A percentile compares a stretch with the other conserved stretches of the same genome.
phyloP scores from a whole-genome alignment of 2,797 vertebrate genomes.

The Phataginus tetradactyla region DNA sequence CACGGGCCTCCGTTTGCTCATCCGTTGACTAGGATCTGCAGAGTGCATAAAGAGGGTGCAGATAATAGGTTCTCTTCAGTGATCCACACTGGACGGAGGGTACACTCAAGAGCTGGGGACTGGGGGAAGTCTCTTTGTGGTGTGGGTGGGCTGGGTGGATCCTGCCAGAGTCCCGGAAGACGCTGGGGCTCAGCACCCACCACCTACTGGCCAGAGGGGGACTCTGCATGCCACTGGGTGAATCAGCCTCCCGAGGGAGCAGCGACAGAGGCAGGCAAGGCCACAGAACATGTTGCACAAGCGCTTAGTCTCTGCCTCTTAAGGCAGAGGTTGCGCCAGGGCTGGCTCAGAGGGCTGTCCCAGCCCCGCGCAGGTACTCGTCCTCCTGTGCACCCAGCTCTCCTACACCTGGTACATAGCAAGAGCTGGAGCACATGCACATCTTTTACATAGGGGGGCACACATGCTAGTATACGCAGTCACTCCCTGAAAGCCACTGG shows the following conservation, averaged over 20 bases:
- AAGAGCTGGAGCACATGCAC: not conserved
- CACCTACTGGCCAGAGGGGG: not conserved
- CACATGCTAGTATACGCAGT: not conserved
- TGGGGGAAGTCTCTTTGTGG: fast-evolving
- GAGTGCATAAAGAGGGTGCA: fast-evolving
- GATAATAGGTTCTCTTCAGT: not conserved
- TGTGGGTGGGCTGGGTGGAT: not conserved
- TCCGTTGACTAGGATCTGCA: not conserved
- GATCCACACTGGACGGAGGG: not conserved
- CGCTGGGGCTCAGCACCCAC: not conserved
- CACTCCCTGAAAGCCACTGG: not conserved
- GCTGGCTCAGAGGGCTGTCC: not conserved
- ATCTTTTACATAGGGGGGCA: not conserved
- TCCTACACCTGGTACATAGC: too few relatives aligned
- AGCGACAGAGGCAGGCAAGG: not conserved
- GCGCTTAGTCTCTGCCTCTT: not conserved
- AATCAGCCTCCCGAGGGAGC: conserved; percentile 3
- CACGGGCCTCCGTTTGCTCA: not conserved
- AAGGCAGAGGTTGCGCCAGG: not conserved
- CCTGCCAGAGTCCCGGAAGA: not conserved
- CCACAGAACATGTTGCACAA: not conserved
- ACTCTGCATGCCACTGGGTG: not conserved
- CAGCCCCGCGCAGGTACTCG: fast-evolving
- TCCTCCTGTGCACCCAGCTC: fast-evolving
- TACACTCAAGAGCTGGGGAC: not conserved